phyloP scores from a whole-genome alignment of 2,797 vertebrate species.

The Crenichthys baileyi region DNA sequence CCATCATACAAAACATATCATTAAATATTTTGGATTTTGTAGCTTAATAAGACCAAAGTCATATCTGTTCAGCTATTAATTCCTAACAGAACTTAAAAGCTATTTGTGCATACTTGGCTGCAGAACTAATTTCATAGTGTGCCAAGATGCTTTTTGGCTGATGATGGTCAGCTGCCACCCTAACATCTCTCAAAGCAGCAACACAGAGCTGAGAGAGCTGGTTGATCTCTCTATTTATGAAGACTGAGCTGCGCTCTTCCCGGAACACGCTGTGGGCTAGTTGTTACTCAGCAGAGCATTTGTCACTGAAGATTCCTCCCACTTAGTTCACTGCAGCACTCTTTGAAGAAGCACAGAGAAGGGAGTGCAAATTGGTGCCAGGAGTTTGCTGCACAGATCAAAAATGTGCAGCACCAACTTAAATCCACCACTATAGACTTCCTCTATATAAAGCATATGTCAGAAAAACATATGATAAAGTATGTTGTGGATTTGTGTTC shows the following conservation, averaged over 20 bases:
- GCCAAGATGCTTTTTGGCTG: constrained; percentile 10
- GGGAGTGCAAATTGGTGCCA: constrained; percentile 40
- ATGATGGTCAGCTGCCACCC: constrained; percentile 47
- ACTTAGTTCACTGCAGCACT: constrained; percentile 58
- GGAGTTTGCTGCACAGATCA: constrained; percentile 26
- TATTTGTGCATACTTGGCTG: constrained; percentile 14
- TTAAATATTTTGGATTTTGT: neutral
- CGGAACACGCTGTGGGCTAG: constrained; percentile 35
- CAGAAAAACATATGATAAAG: neutral
- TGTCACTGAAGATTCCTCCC: constrained; percentile 55
- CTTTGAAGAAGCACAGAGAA: constrained; percentile 40
- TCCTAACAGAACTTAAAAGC: constrained; percentile 8
- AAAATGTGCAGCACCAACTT: constrained; percentile 18
- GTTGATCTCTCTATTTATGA: constrained; percentile 45
- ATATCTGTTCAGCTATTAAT: constrained; percentile 6
- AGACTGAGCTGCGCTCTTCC: constrained; percentile 40
- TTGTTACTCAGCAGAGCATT: constrained; percentile 53
- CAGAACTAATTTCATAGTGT: constrained; percentile 13
- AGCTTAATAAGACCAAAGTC: constrained; percentile 1
- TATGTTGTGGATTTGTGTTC: neutral
- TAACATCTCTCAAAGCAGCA: constrained; percentile 34
- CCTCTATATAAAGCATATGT: neutral
- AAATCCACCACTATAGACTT: constrained; percentile 18
- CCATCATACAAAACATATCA: neutral
- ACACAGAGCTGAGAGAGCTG: constrained; percentile 27